phyloP scores from a whole-genome alignment of 2,797 vertebrate genomes.

The Cyclopterus lumpus region DNA sequence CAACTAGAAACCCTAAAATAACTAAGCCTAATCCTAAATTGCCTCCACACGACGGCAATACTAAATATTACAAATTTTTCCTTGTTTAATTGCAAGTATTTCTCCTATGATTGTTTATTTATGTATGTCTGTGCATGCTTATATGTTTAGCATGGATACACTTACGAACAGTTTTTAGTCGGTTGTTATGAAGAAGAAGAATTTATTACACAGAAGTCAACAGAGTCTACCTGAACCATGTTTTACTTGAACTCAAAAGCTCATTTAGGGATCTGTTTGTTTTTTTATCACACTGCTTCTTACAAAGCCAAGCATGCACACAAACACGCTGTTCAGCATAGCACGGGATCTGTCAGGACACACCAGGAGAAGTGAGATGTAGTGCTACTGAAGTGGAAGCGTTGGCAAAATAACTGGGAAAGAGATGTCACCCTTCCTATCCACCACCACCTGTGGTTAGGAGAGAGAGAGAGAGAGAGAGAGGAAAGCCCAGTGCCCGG shows the following conservation, averaged over 20 bases:
- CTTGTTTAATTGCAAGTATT: neutral
- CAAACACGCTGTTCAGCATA: slow-evolving; percentile 26
- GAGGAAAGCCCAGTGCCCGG: slow-evolving; percentile 10
- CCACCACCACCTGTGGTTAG: slow-evolving; percentile 36
- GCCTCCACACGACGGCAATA: neutral
- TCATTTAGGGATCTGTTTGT: slow-evolving; percentile 36
- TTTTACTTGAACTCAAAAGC: slow-evolving; percentile 11
- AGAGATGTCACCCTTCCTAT: slow-evolving; percentile 58
- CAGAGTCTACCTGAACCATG: slow-evolving; percentile 9
- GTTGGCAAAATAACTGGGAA: slow-evolving; percentile 43
- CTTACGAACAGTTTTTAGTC: slow-evolving; percentile 2
- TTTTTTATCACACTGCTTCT: slow-evolving; percentile 25
- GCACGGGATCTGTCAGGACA: slow-evolving; percentile 10
- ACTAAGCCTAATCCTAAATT: slow-evolving; percentile 5
- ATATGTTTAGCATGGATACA: slow-evolving; percentile 3
- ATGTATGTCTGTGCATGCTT: neutral
- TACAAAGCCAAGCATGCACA: neutral
- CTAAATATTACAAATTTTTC: neutral
- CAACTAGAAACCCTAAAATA: slow-evolving; percentile 58
- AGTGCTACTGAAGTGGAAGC: slow-evolving; percentile 40
- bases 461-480: neutral
- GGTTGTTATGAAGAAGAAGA: slow-evolving; percentile 16
- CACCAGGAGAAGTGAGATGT: slow-evolving; percentile 21
- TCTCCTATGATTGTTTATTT: neutral
- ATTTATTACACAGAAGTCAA: slow-evolving; percentile 19